Base-by-base conservation (phyloP, 1,140 invertebrate genomes). In the Magallana angulata region DNA sequence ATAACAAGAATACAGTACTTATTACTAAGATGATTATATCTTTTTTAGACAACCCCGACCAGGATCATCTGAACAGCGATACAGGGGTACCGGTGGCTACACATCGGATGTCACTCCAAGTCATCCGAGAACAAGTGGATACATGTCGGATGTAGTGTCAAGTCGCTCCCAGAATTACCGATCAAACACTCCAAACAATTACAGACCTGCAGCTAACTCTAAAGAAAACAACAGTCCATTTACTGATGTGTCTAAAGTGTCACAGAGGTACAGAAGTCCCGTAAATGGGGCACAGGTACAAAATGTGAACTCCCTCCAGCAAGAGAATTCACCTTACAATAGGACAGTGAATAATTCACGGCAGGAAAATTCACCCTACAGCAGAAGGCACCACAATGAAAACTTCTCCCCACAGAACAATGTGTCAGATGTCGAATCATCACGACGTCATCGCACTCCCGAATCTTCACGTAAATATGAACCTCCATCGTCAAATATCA, bases 131-230 rank as follows among this genome's bases (percentile, higher is more conserved):
- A 76, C 68, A 0, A 82, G 81, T 30, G 81, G 81, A 82, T 82
- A 82, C 81, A 58, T 58, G 56, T 82, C 81, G n/a, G 81, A 82
- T 82, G 81, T 58, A 7, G 18, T 58, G 57, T n/a, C 56, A 12
- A 82, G 81, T 57, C 81, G 11, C 1, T 82, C 81, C 68, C 30
- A 11, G 68, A 76, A 76, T 57, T 57, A 57, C 81, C 48, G 14
- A n/a, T 82, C 81, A 82, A 82, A 82, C 81, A 57, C 18, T 57
- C 81, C 81, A 9, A 82, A 57, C 57, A 56, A 7, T 24, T 82
- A 82, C n/a, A 82, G 36, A 24, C 56, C 48, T 3, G 4, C 48
- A 14, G 48, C 36, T 5, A 82, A 82, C 81, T 16, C 48, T 9
- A 57, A 82, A n/a, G 48, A 30, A 56, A 82, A 57, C 48, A 82